Conservation (phyloP, 2,113 vertebrate species). For the Axis porcinus region DNA sequence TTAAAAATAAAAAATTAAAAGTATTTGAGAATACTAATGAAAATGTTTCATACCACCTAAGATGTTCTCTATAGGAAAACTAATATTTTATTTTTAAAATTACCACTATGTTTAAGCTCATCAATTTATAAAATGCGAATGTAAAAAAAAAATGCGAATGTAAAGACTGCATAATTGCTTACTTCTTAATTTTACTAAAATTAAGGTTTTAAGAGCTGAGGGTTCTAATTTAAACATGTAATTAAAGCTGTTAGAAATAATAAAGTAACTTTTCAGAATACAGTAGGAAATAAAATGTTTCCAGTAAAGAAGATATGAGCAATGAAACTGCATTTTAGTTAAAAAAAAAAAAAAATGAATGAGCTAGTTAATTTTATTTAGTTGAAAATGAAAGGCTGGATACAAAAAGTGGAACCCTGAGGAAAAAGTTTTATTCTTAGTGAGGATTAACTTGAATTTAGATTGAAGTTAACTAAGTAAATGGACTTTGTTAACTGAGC, state of each 20-base stretch:
- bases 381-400: not conserved
- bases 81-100: not conserved
- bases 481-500: not conserved
- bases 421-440: not conserved
- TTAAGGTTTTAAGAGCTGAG: not conserved
- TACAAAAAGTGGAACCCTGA: not conserved
- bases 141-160: not conserved
- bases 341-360: not conserved
- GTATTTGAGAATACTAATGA: not conserved
- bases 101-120: not conserved
- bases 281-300: not conserved
- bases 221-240: not conserved
- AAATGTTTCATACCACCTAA: not conserved
- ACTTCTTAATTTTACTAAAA: not conserved
- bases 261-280: not conserved
- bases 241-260: not conserved
- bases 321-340: not conserved
- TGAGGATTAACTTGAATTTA: not conserved
- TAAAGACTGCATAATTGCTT: not conserved
- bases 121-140: not conserved
- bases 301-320: not conserved
- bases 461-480: not conserved
- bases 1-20: not conserved
- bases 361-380: not conserved
- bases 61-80: not conserved